Percentiles rank a stretch among this genome's conserved stretches.
Evolutionary conservation across 2,797 vertebrate species (phyloP).

Genomic region (Falco peregrinus): DNA sequence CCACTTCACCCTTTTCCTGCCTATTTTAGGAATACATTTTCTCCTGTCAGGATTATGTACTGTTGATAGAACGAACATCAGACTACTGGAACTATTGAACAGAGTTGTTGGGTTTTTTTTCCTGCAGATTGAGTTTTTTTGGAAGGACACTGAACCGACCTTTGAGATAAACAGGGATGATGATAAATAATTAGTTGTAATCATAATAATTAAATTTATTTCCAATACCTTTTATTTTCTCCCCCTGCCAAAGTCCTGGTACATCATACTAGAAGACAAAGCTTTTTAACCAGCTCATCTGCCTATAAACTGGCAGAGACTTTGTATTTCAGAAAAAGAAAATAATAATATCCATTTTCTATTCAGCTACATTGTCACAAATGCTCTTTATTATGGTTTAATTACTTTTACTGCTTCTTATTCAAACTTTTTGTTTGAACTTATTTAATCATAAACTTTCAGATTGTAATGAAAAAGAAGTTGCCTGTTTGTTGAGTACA

Average conservation of each 20-base stretch:
- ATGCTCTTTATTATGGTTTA: neutral
- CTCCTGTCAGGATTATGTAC: neutral
- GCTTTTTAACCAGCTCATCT: neutral
- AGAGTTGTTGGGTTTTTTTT: too few species aligned
- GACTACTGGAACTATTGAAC: neutral
- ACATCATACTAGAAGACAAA: neutral
- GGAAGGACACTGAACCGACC: neutral
- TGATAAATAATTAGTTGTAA: neutral
- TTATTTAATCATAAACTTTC: neutral
- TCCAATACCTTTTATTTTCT: neutral
- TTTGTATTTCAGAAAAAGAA: neutral
- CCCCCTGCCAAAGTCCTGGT: neutral
- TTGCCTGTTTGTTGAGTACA: neutral
- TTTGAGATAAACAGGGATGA: neutral
- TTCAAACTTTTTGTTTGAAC: neutral
- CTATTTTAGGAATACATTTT: neutral
- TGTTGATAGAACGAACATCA: neutral
- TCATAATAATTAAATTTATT: neutral
- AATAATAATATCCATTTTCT: neutral
- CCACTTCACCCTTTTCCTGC: neutral
- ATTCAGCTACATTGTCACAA: neutral
- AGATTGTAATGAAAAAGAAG: neutral
- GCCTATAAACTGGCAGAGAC: neutral
- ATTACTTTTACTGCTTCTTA: neutral
- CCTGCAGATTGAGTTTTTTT: neutral